Conservation (phyloP, 2,888 invertebrate genomes). For the Phyto melanocephala region DNA sequence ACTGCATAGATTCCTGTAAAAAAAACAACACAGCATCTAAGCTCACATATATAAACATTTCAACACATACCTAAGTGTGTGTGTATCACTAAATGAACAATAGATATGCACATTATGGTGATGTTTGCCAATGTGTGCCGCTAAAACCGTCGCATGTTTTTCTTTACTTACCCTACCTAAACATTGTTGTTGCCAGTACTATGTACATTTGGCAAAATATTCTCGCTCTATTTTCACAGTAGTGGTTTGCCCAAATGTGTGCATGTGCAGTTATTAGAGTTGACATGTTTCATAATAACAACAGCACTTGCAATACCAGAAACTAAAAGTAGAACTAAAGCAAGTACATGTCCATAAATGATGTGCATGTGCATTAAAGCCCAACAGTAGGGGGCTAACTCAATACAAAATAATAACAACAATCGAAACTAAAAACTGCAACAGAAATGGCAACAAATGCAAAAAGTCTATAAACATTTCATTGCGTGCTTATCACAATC, state of each 20-base stretch:
- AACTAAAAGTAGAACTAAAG: neutral
- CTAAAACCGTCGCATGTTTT: slow-evolving; percentile 35
- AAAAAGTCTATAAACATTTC: slow-evolving; percentile 54
- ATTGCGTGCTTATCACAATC: slow-evolving; percentile 52
- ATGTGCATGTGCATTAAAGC: neutral
- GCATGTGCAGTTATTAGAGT: slow-evolving; percentile 43
- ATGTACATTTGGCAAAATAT: neutral
- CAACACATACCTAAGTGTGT: neutral
- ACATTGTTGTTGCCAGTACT: neutral
- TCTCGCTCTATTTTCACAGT: neutral
- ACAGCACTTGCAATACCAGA: slow-evolving; percentile 20
- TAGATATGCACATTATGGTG: neutral
- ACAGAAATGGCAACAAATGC: slow-evolving; percentile 22
- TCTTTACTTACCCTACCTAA: neutral
- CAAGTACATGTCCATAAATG: neutral
- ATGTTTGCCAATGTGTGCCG: slow-evolving; percentile 20
- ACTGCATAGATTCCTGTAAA: neutral
- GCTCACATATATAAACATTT: neutral
- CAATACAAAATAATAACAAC: neutral
- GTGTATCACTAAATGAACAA: neutral
- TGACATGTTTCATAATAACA: slow-evolving; percentile 53
- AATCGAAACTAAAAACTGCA: slow-evolving; percentile 1
- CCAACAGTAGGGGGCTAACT: neutral
- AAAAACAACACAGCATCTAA: neutral
- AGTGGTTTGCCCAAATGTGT: neutral